Percentiles rank a stretch among this genome's conserved stretches.
These are phyloP conservation scores for Cacoxenus indagator DNA, from an alignment of 2,888 invertebrate species.

Conservation along the genomic window DNA sequence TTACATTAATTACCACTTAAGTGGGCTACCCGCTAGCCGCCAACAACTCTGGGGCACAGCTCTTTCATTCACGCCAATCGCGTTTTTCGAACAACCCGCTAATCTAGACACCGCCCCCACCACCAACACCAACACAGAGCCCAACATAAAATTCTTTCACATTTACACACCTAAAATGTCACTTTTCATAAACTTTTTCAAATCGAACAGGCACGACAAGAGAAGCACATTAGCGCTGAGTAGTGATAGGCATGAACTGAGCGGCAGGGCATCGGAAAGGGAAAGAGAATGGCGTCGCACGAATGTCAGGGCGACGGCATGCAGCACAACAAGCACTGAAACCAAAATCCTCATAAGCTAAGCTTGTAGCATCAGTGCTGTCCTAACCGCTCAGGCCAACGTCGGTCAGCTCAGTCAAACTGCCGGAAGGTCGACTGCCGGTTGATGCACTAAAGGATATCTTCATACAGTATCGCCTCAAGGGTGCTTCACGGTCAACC, in stretches of 20 bases:
- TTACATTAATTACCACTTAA: slow-evolving; percentile 66
- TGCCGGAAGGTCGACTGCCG: slow-evolving; percentile 24
- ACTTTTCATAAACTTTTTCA: slow-evolving; percentile 53
- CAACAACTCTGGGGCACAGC: slow-evolving; percentile 21
- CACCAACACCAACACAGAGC: neutral
- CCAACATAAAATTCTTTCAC: slow-evolving; percentile 41
- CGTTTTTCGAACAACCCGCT: too few species aligned
- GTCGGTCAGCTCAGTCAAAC: neutral
- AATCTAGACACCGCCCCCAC: neutral
- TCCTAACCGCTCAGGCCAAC: too few species aligned
- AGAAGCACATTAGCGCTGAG: slow-evolving; percentile 64
- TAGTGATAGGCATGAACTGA: slow-evolving; percentile 43
- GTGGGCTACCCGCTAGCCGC: slow-evolving; percentile 30
- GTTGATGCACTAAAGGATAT: slow-evolving; percentile 48
- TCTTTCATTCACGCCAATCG: neutral
- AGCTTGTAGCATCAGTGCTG: too few species aligned
- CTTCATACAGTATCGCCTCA: too few species aligned
- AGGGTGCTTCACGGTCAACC: neutral
- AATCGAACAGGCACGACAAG: slow-evolving; percentile 52
- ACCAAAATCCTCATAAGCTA: neutral
- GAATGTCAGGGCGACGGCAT: neutral
- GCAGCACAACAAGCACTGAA: neutral
- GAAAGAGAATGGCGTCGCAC: neutral
- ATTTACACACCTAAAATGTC: slow-evolving; percentile 66
- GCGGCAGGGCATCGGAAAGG: slow-evolving; percentile 22